These are phyloP conservation scores for Ctenomys sociabilis DNA, from an alignment of 2,113 vertebrate genomes.

Conservation along the genomic window DNA sequence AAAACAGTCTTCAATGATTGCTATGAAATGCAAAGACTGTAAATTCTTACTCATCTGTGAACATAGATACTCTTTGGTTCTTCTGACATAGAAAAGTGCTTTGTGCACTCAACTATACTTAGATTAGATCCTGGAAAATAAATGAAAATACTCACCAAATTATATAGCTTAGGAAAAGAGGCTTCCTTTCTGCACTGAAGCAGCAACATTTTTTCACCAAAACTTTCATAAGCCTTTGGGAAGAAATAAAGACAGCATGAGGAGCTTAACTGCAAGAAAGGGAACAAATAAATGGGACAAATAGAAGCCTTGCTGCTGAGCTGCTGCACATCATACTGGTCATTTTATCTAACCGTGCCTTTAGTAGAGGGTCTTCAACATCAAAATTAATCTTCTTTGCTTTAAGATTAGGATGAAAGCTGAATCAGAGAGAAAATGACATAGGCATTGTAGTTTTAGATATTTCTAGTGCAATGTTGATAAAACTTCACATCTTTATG, in stretches of 20 bases:
- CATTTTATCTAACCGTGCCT: slow-evolving; percentile 9
- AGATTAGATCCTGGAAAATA: background rate
- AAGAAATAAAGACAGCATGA: slow-evolving; percentile 56
- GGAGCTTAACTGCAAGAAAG: slow-evolving; percentile 8
- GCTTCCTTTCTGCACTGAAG: slow-evolving; percentile 59
- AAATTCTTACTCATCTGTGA: background rate
- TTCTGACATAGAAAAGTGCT: background rate
- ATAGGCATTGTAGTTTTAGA: slow-evolving; percentile 37
- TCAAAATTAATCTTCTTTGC: slow-evolving; percentile 48
- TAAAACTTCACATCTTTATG: slow-evolving; percentile 21
- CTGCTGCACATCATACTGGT: background rate
- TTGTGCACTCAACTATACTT: background rate
- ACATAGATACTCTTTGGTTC: background rate
- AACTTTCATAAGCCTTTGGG: slow-evolving; percentile 80
- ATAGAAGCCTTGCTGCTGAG: slow-evolving; percentile 24
- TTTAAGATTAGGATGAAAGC: slow-evolving; percentile 12
- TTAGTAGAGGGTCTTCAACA: slow-evolving; percentile 46
- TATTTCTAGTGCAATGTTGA: slow-evolving; percentile 31
- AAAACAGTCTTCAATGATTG: background rate
- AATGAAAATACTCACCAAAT: slow-evolving; percentile 74
- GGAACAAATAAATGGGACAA: slow-evolving; percentile 45
- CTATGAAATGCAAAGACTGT: background rate
- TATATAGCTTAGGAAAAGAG: slow-evolving; percentile 64
- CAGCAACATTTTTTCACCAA: slow-evolving; percentile 76
- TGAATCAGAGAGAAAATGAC: slow-evolving; percentile 63